Evolutionary conservation across 2,888 invertebrate genomes (phyloP).

Genomic region (Diarsia dahlii): DNA sequence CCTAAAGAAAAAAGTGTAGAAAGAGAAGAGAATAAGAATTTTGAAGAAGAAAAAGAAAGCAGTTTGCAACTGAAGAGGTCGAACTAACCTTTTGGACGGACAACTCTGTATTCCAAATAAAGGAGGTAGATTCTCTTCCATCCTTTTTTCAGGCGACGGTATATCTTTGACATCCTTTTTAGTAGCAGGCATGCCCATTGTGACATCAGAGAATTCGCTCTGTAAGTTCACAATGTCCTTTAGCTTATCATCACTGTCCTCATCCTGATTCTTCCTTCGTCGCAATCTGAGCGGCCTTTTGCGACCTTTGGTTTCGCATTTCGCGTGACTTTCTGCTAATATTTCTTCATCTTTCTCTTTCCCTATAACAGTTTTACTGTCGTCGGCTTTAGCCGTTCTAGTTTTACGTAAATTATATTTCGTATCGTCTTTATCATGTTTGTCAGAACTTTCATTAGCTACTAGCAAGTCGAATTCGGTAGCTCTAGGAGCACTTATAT

Average conservation of each 20-base stretch:
- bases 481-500: constrained; percentile 78
- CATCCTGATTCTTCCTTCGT: constrained; percentile 73
- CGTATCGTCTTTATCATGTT: constrained; percentile 54
- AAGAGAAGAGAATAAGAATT: constrained; percentile 34
- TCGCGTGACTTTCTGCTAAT: constrained; percentile 69
- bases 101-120: constrained; percentile 80
- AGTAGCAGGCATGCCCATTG: constrained; percentile 78
- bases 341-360: constrained; percentile 56
- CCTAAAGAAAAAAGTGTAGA: constrained; percentile 49
- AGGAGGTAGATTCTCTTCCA: constrained; percentile 81
- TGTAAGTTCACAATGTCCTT: constrained; percentile 85
- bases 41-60: constrained; percentile 12
- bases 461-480: constrained; percentile 83
- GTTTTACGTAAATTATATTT: constrained; percentile 82
- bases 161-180: constrained; percentile 78
- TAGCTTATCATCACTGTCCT: constrained; percentile 72
- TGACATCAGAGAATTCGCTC: constrained; percentile 84
- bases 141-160: constrained; percentile 79
- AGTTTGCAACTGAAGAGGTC: neutral
- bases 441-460: constrained; percentile 40
- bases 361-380: constrained; percentile 51
- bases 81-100: constrained; percentile 82
- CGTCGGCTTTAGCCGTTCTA: constrained; percentile 31
- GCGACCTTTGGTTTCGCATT: constrained; percentile 71
- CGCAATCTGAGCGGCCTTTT: constrained; percentile 79